phyloP scores from a whole-genome alignment of 2,888 invertebrate genomes.

The Trichopoda pennipes region DNA sequence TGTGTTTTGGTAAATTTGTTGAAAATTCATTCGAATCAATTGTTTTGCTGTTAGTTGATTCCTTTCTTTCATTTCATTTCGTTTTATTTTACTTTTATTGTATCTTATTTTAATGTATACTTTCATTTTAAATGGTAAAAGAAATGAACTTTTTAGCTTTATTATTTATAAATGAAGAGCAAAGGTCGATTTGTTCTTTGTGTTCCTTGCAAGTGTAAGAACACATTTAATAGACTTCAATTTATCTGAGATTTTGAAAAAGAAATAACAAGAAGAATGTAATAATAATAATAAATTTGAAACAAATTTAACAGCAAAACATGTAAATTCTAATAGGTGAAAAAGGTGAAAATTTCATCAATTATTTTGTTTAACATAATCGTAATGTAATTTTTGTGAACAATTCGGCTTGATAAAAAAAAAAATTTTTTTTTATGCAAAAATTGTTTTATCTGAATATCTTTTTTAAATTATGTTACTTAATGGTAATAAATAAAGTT shows the following conservation, averaged over 20 bases:
- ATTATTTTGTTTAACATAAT: too few relatives aligned
- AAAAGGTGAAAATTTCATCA: too few relatives aligned
- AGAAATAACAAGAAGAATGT: neutral
- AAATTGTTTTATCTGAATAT: too few relatives aligned
- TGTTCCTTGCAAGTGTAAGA: constrained; percentile 16
- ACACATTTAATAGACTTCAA: constrained; percentile 40
- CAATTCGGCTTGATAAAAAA: too few relatives aligned
- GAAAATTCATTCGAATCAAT: constrained; percentile 71
- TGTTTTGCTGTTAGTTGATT: constrained; percentile 56
- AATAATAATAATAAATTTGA: constrained; percentile 24
- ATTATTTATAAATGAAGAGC: neutral
- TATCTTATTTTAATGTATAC: constrained; percentile 14
- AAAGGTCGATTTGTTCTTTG: constrained; percentile 22
- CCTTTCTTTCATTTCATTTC: constrained; percentile 42
- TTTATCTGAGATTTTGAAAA: constrained; percentile 25
- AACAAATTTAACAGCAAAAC: neutral
- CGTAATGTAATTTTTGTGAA: too few relatives aligned
- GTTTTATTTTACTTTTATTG: constrained; percentile 60
- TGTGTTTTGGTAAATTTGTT: constrained; percentile 70
- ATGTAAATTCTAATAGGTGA: too few relatives aligned
- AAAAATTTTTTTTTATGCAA: too few relatives aligned
- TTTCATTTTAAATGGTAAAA: neutral
- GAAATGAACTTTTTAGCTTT: constrained; percentile 28
- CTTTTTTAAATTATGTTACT: too few relatives aligned
- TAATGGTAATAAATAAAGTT: too few relatives aligned